Evolutionary conservation across 2,797 vertebrate species (phyloP).

Genomic region (Poecilia picta): DNA sequence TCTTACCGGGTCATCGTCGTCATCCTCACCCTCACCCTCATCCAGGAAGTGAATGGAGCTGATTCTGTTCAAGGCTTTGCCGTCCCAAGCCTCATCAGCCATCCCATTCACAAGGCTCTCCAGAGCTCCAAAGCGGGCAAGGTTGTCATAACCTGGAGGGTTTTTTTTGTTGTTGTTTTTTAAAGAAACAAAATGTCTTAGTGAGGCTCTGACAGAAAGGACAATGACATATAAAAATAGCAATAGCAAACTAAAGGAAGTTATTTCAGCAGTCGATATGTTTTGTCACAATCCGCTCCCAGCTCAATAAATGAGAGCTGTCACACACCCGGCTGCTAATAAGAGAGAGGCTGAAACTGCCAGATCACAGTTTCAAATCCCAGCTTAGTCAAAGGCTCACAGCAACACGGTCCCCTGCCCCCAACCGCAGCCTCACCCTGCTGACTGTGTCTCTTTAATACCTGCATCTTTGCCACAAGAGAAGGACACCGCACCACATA

Average conservation of each 20-base stretch:
- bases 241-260: neutral
- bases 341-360: slow-evolving; percentile 61
- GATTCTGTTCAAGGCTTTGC: slow-evolving; percentile 86
- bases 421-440: slow-evolving; percentile 41
- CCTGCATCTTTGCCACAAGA: slow-evolving; percentile 42
- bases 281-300: slow-evolving; percentile 30
- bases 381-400: slow-evolving; percentile 76
- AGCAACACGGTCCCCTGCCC: slow-evolving; percentile 69
- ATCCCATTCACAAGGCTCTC: slow-evolving; percentile 91
- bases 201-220: neutral
- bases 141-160: slow-evolving; percentile 83
- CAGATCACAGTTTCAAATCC: slow-evolving; percentile 81
- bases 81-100: slow-evolving; percentile 92
- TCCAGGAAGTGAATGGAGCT: slow-evolving; percentile 96
- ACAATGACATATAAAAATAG: slow-evolving; percentile 1
- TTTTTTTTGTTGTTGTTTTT: slow-evolving; percentile 17
- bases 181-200: slow-evolving; percentile 16
- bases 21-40: slow-evolving; percentile 90
- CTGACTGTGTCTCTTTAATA: slow-evolving; percentile 43
- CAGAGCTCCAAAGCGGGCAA: slow-evolving; percentile 91
- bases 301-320: slow-evolving; percentile 54
- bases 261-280: slow-evolving; percentile 31
- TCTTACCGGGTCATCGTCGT: slow-evolving; percentile 92
- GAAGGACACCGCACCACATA: slow-evolving; percentile 14
- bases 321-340: slow-evolving; percentile 44